Base-by-base conservation (phyloP, 2,888 invertebrate species). In the Pristionchus japonicus region DNA sequence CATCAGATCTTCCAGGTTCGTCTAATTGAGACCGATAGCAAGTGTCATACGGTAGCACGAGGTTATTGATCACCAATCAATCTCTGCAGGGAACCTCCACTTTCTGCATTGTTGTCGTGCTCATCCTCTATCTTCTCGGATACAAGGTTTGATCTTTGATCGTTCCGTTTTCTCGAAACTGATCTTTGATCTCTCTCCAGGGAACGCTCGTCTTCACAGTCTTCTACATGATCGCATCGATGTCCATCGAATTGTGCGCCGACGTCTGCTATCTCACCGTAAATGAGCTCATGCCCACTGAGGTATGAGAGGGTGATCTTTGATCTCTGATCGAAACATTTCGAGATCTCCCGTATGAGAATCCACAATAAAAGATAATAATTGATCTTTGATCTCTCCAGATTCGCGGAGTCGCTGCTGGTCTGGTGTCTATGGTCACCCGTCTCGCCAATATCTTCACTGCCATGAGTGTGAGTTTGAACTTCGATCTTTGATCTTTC, bases 201-300 rank as follows among this genome's bases (percentile, higher is more conserved):
- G 82, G 82, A 49, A 83, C 82, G 3, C 49, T 83, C 82, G 20
- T 52, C 82, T 83, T 83, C 82, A 83, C 82, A 0, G 52, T 83
- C 34, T 83, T 52, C 82, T 83, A 83, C 82, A 83, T 83, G 82
- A 43, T 49, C 31, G 82, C 82, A n/a, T 83, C 82, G 34, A 83
- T 83, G 52, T 31, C 34, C 0, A 83, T 83, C 37, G 82, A 83
- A 52, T 52, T 83, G 82, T 83, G 82, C 20, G 82, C 82, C 27
- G 82, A 83, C 20, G 52, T 83, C 82, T 83, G 82, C 52, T 83
- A 83, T 37, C 52, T 83, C 0, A 49, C 82, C 34, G 82, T 83
- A 23, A 83, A 83, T 27, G 82, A 83, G 52, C 34, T 83, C 20
- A 83, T 83, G 82, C 82, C 82, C 27, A 83, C 82, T 17, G 52